These are phyloP conservation scores for Aphyosemion australe DNA, from an alignment of 2,113 vertebrate species.

Conservation along the genomic window DNA sequence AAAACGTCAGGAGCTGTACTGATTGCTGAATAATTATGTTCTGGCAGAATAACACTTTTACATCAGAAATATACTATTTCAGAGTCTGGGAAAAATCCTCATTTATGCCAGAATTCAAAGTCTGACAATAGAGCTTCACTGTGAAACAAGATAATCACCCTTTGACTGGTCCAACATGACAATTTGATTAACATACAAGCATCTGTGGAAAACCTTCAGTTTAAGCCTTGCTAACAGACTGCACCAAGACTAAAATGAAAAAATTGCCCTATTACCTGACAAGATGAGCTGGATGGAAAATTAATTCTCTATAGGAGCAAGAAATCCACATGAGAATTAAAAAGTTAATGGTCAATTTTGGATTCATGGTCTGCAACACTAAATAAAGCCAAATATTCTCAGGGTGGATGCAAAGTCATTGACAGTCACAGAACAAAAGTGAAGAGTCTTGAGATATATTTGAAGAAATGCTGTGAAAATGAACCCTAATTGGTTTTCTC, in stretches of 20 bases:
- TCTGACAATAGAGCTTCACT: too few relatives aligned
- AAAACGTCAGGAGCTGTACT: neutral
- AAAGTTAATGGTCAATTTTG: constrained; percentile 3
- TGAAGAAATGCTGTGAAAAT: constrained; percentile 43
- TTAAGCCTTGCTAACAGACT: neutral
- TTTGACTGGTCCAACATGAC: neutral
- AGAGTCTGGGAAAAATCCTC: neutral
- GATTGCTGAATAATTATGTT: neutral
- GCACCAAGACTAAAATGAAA: neutral
- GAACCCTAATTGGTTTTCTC: constrained; percentile 49
- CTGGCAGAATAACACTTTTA: neutral
- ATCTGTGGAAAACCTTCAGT: neutral
- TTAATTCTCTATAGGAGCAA: neutral
- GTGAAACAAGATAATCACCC: neutral
- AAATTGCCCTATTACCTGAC: neutral
- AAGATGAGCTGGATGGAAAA: neutral
- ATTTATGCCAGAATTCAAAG: neutral
- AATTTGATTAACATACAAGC: neutral
- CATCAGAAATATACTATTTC: neutral
- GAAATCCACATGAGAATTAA: neutral
- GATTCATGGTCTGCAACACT: constrained; percentile 1
- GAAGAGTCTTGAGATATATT: constrained; percentile 33
- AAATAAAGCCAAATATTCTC: constrained; percentile 18
- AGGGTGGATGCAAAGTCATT: constrained; percentile 17
- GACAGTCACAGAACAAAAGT: constrained; percentile 21